A percentile compares a stretch with the other conserved stretches of the same genome.
Conservation (phyloP, 2,797 vertebrate genomes). For the Aeoliscus strigatus region DNA sequence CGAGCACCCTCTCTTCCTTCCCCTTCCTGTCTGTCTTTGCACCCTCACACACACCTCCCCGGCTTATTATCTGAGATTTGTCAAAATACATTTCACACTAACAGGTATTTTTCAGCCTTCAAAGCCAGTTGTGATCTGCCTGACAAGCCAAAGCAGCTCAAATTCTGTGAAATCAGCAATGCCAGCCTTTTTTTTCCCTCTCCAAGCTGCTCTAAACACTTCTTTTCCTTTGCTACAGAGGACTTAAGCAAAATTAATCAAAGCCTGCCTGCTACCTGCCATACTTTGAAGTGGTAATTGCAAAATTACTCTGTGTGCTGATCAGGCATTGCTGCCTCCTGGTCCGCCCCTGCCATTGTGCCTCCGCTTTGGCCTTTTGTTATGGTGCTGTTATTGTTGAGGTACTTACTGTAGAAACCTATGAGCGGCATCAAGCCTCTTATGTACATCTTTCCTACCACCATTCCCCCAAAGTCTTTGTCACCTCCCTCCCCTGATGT, state of each 20-base stretch:
- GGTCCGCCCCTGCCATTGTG: constrained; percentile 43
- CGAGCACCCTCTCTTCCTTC: constrained; percentile 22
- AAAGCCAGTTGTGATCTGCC: constrained; percentile 79
- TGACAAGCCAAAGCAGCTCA: constrained; percentile 77
- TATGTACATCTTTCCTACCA: constrained; percentile 14
- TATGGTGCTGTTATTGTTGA: constrained; percentile 53
- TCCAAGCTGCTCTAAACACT: constrained; percentile 64
- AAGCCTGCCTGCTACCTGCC: constrained; percentile 73
- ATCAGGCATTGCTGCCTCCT: constrained; percentile 62
- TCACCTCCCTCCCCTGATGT: constrained; percentile 35
- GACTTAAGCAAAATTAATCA: constrained; percentile 82
- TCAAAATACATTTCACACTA: constrained; percentile 84
- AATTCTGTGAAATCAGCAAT: constrained; percentile 81
- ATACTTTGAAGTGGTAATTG: constrained; percentile 79
- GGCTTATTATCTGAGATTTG: constrained; percentile 79
- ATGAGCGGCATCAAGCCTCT: constrained; percentile 36
- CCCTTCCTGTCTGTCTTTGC: constrained; percentile 26
- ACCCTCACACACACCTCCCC: constrained; percentile 44
- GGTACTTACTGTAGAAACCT: constrained; percentile 40
- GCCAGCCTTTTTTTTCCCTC: constrained; percentile 51
- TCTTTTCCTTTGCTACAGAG: constrained; percentile 72
- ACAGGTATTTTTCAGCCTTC: constrained; percentile 81
- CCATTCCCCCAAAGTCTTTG: constrained; percentile 18
- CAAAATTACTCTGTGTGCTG: constrained; percentile 70
- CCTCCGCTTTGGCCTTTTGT: constrained; percentile 50